A percentile compares a stretch with the other conserved stretches of the same genome.
Conservation (phyloP, 2,797 vertebrate genomes). For the Pampus argenteus region DNA sequence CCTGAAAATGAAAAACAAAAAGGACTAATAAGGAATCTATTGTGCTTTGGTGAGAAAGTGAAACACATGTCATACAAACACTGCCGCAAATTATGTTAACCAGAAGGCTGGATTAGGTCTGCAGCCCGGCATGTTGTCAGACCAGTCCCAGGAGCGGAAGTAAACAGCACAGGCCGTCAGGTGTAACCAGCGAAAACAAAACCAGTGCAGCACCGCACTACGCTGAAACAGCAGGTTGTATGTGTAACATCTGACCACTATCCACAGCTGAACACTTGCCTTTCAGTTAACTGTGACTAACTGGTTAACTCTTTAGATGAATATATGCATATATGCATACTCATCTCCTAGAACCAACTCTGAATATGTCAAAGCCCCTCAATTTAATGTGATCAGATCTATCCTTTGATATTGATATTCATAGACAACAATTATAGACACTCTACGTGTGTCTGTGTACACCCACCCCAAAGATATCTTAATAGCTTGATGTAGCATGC, state of each 20-base stretch:
- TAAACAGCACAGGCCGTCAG: slow-evolving; percentile 37
- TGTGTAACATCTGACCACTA: background rate
- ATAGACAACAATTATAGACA: slow-evolving; percentile 34
- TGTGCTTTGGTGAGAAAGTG: slow-evolving; percentile 26
- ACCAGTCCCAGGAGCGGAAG: slow-evolving; percentile 48
- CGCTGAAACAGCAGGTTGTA: background rate
- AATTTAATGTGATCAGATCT: slow-evolving; percentile 21
- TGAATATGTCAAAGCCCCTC: slow-evolving; percentile 2
- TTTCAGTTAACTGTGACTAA: background rate
- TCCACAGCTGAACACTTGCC: background rate
- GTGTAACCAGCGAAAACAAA: slow-evolving; percentile 49
- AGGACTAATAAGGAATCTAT: slow-evolving; percentile 52
- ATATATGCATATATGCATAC: background rate
- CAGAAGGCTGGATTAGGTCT: slow-evolving; percentile 41
- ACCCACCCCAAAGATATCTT: slow-evolving; percentile 41
- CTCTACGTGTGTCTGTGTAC: background rate
- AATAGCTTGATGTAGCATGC: slow-evolving; percentile 57
- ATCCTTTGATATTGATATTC: slow-evolving; percentile 33
- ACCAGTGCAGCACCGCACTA: slow-evolving; percentile 10
- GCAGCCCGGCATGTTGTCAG: slow-evolving; percentile 56
- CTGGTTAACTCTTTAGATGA: background rate
- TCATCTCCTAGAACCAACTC: slow-evolving; percentile 16
- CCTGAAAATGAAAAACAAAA: slow-evolving; percentile 35
- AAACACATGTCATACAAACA: slow-evolving; percentile 36
- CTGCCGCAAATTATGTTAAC: slow-evolving; percentile 34